phyloP scores from a whole-genome alignment of 2,888 invertebrate genomes.

The Dasypolia templi region DNA sequence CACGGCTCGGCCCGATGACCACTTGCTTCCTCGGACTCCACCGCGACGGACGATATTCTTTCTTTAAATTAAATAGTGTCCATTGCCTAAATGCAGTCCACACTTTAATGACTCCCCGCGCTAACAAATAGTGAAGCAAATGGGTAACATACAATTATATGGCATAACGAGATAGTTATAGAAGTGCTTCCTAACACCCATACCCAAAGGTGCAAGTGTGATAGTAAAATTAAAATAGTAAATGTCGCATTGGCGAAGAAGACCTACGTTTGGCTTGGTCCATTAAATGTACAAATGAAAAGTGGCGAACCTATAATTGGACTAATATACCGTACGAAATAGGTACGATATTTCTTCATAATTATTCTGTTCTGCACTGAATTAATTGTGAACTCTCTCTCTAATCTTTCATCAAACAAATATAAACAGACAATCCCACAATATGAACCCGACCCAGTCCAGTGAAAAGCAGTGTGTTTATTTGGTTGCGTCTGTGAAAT shows the following conservation, averaged over 20 bases:
- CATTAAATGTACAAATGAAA: not conserved
- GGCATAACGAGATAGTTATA: not conserved
- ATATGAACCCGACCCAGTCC: conserved; percentile 11
- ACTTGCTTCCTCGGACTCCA: too few relatives aligned
- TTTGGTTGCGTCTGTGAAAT: conserved; percentile 48
- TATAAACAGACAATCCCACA: conserved; percentile 27
- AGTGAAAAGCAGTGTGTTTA: conserved; percentile 41
- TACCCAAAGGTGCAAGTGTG: not conserved
- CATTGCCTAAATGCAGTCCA: too few relatives aligned
- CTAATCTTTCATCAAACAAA: conserved; percentile 6
- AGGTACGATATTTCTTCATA: not conserved
- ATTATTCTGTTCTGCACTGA: not conserved
- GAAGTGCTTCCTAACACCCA: not conserved
- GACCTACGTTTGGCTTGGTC: not conserved
- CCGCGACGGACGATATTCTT: too few relatives aligned
- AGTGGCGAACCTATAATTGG: not conserved
- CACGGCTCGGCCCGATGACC: too few relatives aligned
- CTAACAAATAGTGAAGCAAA: not conserved
- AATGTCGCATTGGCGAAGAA: not conserved
- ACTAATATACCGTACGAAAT: not conserved
- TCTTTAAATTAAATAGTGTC: too few relatives aligned
- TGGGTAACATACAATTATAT: not conserved
- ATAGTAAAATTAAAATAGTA: not conserved
- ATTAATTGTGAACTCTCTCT: conserved; percentile 10
- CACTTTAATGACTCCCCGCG: too few relatives aligned